Conservation (phyloP, 2,888 invertebrate genomes). For the Glyphotaelius pellucidus region DNA sequence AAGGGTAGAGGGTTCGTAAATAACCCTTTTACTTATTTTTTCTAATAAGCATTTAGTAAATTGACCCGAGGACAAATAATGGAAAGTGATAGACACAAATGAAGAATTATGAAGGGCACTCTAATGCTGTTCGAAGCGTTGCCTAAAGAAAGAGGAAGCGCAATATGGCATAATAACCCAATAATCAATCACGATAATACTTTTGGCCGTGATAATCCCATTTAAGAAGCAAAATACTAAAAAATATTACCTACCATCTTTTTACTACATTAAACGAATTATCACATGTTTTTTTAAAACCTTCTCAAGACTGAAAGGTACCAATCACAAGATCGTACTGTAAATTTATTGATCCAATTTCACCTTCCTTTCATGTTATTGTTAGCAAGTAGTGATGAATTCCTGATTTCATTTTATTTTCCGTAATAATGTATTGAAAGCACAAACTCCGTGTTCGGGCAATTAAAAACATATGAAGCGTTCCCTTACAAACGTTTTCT, state of each 20-base stretch:
- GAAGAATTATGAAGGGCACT: too few species aligned
- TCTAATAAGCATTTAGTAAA: too few species aligned
- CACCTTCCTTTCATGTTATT: background rate
- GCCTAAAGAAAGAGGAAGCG: too few species aligned
- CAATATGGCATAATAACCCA: too few species aligned
- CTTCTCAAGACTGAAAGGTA: background rate
- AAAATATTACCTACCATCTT: background rate
- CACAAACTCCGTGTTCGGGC: background rate
- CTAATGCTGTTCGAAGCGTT: too few species aligned
- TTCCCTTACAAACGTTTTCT: background rate
- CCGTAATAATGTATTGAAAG: background rate
- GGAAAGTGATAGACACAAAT: too few species aligned
- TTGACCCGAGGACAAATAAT: too few species aligned
- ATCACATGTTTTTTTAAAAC: background rate
- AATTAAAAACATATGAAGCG: conserved; percentile 38
- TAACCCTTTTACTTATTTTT: too few species aligned
- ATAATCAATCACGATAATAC: too few species aligned
- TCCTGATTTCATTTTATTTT: background rate
- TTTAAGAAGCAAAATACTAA: too few species aligned
- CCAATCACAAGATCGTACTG: background rate
- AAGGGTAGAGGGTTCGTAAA: too few species aligned
- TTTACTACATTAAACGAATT: background rate
- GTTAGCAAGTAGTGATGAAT: background rate
- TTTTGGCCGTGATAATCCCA: too few species aligned
- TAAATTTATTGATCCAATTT: background rate